Evolutionary conservation across 2,113 vertebrate genomes (phyloP), one percentile per base, ranked within the genome.

Genomic region (Casuarius casuarius): DNA sequence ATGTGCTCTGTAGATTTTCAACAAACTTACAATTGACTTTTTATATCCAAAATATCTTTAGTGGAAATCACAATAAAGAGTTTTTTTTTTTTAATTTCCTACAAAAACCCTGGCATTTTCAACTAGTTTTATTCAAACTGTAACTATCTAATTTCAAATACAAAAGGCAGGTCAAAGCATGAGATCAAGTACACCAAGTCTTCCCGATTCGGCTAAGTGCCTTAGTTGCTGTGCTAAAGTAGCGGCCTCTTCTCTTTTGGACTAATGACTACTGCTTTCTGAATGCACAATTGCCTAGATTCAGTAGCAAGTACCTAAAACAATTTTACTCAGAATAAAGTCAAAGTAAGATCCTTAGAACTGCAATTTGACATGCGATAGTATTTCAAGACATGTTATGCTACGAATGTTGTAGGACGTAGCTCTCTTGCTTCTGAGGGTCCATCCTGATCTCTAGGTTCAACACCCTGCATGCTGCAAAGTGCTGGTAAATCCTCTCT

Each of bases 151-250:
- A 28, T 67, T 81, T 67, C 6, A 42, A 72, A 42, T n/a, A n/a
- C 3, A 2, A 28, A 31, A 46, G 38, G 46, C 13, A 56, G 3
- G 31, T 5, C n/a, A 42, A 83, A 72, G 6, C 10, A 26, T 61
- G 18, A 21, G 5, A 65, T 61, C 15, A 65, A 48, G 25, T 2
- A 16, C 7, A 44, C 31, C 15, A 66, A 78, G 8, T 16, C 18
- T 63, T 4, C 8, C 19, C 7, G 23, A 2, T 5, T 4, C n/a
- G 33, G 7, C 11, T 33, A 33, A 21, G 35, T 4, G 1, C 18
- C 9, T 67, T 49, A 33, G 26, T 31, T 35, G 3, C 3, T 71
- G 12, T 58, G 3, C 10, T 25, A 31, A 23, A 48, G 11, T 46
- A 76, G 25, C 1, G 15, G 10, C 2, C 8, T 46, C 5, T 14